A percentile compares a stretch with the other conserved stretches of the same genome.
Conservation (phyloP, 2,113 vertebrate genomes). For the Struthidea cinerea region DNA sequence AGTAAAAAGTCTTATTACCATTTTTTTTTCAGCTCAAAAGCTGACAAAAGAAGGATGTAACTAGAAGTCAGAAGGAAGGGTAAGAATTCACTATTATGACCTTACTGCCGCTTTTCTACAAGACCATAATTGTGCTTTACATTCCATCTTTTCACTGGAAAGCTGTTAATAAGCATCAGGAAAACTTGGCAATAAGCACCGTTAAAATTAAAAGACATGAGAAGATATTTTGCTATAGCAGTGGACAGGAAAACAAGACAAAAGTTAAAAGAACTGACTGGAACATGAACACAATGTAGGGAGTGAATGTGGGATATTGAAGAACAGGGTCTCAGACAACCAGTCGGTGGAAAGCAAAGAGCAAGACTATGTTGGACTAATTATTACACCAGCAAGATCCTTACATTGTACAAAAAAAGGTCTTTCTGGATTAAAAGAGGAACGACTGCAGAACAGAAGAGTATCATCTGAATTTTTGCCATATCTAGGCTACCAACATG, state of each 20-base stretch:
- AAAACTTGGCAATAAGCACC: not conserved
- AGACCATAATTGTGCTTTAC: not conserved
- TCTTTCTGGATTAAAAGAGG: not conserved
- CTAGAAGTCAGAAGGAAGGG: not conserved
- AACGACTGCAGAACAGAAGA: not conserved
- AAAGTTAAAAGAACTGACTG: not conserved
- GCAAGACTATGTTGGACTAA: not conserved
- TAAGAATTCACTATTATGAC: not conserved
- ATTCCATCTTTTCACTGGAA: not conserved
- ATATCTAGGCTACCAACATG: not conserved
- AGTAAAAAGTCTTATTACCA: not conserved
- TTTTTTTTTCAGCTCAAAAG: not conserved
- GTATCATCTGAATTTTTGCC: not conserved
- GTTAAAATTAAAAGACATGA: not conserved
- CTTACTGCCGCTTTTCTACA: not conserved
- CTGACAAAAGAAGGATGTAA: not conserved
- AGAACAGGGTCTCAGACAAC: not conserved
- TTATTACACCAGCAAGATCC: not conserved
- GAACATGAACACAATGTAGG: not conserved
- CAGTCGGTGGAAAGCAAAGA: not conserved
- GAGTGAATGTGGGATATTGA: not conserved
- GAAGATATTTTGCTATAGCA: not conserved
- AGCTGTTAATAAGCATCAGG: not conserved
- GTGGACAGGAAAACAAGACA: not conserved
- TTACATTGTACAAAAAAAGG: not conserved